Evolutionary conservation across 1,140 invertebrate species (phyloP), one percentile per base, ranked within the genome.

Genomic region (Caenorhabditis tropicalis): DNA sequence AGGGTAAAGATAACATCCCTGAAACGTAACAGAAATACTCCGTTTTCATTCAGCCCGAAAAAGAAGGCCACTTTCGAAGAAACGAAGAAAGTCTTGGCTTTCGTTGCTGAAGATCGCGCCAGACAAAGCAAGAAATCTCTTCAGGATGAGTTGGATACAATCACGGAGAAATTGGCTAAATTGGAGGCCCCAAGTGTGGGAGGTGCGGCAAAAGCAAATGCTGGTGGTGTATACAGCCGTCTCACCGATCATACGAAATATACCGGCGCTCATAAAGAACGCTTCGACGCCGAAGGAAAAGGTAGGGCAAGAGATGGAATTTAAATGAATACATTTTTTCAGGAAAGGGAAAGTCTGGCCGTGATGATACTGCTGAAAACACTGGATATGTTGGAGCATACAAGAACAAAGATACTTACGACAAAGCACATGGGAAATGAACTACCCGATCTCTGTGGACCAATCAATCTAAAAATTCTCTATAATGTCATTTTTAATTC

Each of bases 231-330:
- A 15, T 90, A 88, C 46, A 90, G 87, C 81, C 79, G 88, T n/a
- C 81, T 90, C 19, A 87, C 88, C 3, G 85, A 86, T 16, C 80
- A 89, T 79, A 85, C 86, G 46, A 85, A 89, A 36, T 93, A 93
- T 86, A 93, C 93, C 1, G 93, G 93, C n/a, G 88, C 92, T 7
- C 93, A 93, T 86, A 93, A 93, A 85, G 92, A 93, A 82, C 88
- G 93, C 12, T 93, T 93, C 88, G 92, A 93, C 84, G 90, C 88
- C 7, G 86, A 87, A 16, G 93, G 93, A 24, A 93, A 92, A 86
- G 93, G 83, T 80, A 29, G 21, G 1, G 27, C 15, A 36, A 19
- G 70, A 9, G 10, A 12, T 16, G 12, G n/a, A n/a, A n/a, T n/a
- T n/a, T n/a, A n/a, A n/a, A 49, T 15, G 33, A 79, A 27, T 21